These are phyloP conservation scores for Diadumene lineata DNA, from an alignment of 92 coral and sea anemone genomes.

Conservation along the genomic window DNA sequence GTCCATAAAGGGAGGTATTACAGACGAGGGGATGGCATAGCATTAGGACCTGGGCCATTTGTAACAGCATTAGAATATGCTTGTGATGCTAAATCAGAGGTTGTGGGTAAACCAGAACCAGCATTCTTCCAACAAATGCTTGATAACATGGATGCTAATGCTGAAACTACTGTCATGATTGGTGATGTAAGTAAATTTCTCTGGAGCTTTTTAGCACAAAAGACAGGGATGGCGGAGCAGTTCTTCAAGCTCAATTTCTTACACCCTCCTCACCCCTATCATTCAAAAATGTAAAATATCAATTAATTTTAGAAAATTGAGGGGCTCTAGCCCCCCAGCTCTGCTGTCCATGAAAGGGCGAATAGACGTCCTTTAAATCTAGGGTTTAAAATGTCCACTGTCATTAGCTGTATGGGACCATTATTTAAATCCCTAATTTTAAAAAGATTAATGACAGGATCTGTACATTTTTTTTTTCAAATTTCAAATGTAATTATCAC, in stretches of 20 bases:
- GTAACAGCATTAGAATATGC: slow-evolving; percentile 91
- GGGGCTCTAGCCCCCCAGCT: too few relatives aligned
- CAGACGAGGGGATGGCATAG: slow-evolving; percentile 91
- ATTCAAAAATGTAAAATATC: too few relatives aligned
- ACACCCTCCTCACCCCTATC: too few relatives aligned
- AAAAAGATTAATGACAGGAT: neutral
- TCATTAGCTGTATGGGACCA: too few relatives aligned
- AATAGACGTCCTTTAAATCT: too few relatives aligned
- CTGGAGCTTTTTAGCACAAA: too few relatives aligned
- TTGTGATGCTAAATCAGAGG: slow-evolving; percentile 71
- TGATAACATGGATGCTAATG: slow-evolving; percentile 62
- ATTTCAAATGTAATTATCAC: neutral
- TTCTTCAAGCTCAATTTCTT: too few relatives aligned
- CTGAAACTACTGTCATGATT: slow-evolving; percentile 82
- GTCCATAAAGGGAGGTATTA: slow-evolving; percentile 90
- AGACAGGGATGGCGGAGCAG: too few relatives aligned
- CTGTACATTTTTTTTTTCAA: neutral
- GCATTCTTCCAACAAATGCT: slow-evolving; percentile 76
- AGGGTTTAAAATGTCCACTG: too few relatives aligned
- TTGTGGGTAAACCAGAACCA: slow-evolving; percentile 88
- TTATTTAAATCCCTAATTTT: too few relatives aligned
- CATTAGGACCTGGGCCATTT: slow-evolving; percentile 98
- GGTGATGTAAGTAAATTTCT: slow-evolving; percentile 98
- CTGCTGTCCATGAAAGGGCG: too few relatives aligned
- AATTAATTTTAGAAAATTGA: too few relatives aligned